phyloP scores from a whole-genome alignment of 2,888 invertebrate species.

The Trisateles emortualis region DNA sequence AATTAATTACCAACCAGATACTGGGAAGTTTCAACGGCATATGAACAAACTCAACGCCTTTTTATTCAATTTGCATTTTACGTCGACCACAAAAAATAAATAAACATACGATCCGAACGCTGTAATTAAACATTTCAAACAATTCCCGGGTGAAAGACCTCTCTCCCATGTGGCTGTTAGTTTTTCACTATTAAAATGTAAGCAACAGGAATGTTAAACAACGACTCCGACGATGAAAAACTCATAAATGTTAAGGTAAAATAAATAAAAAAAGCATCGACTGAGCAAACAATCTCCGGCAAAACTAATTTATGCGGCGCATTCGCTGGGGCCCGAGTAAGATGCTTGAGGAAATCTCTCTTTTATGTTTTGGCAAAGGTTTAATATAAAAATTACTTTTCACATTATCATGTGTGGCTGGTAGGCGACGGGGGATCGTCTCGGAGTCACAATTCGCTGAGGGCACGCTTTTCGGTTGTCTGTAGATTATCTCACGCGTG shows the following conservation, averaged over 20 bases:
- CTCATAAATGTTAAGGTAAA: slow-evolving; percentile 80
- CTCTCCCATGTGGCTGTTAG: slow-evolving; percentile 31
- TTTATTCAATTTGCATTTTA: slow-evolving; percentile 66
- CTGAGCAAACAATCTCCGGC: slow-evolving; percentile 81
- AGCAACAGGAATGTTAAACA: slow-evolving; percentile 43
- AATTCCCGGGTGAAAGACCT: slow-evolving; percentile 43
- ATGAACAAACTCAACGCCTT: slow-evolving; percentile 54
- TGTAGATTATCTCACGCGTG: slow-evolving; percentile 81
- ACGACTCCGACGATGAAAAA: slow-evolving; percentile 59
- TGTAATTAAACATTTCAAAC: slow-evolving; percentile 60
- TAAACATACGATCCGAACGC: slow-evolving; percentile 25
- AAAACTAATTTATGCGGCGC: slow-evolving; percentile 84
- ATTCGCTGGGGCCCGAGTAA: slow-evolving; percentile 68
- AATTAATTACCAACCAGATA: slow-evolving; percentile 80
- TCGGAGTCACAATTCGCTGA: slow-evolving; percentile 64
- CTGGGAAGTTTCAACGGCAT: slow-evolving; percentile 61
- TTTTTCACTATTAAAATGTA: slow-evolving; percentile 47
- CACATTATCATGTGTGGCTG: slow-evolving; percentile 80
- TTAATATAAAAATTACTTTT: slow-evolving; percentile 86
- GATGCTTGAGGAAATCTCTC: slow-evolving; percentile 71
- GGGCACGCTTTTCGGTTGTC: slow-evolving; percentile 67
- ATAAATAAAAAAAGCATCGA: slow-evolving; percentile 71
- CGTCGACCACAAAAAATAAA: slow-evolving; percentile 46
- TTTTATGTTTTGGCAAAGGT: slow-evolving; percentile 83
- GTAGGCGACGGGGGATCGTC: slow-evolving; percentile 66